phyloP scores from a whole-genome alignment of 2,888 invertebrate species.

The Parnassius apollo region DNA sequence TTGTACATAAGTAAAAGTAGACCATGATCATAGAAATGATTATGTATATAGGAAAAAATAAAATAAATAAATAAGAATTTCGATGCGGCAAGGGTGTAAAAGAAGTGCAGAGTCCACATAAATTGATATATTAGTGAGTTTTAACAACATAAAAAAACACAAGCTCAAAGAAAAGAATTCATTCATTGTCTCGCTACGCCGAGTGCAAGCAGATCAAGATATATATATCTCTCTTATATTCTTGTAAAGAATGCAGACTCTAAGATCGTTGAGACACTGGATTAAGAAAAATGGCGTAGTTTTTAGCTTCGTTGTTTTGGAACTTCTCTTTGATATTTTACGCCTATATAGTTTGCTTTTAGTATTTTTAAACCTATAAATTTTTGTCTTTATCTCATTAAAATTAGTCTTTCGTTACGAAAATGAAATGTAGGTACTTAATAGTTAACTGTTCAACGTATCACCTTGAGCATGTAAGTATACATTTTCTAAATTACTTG shows the following conservation, averaged over 20 bases:
- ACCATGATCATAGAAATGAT: too few species aligned
- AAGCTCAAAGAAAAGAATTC: conserved; percentile 8
- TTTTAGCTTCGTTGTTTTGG: neutral
- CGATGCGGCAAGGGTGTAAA: neutral
- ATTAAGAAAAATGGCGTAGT: conserved; percentile 1
- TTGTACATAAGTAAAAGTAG: too few species aligned
- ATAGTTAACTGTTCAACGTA: too few species aligned
- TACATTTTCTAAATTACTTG: too few species aligned
- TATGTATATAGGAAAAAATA: too few species aligned
- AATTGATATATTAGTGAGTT: neutral
- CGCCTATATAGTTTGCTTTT: too few species aligned
- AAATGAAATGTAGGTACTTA: too few species aligned
- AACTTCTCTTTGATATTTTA: too few species aligned
- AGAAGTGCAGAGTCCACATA: neutral
- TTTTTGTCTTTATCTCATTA: too few species aligned
- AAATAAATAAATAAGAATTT: neutral
- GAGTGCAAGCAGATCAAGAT: conserved; percentile 4
- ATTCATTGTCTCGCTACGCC: conserved; percentile 11
- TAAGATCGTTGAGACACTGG: conserved; percentile 2
- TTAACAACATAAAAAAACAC: conserved; percentile 7
- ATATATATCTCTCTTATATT: conserved; percentile 8
- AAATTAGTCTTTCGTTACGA: too few species aligned
- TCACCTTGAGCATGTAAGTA: too few species aligned
- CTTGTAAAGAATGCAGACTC: conserved; percentile 5
- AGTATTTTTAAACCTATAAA: too few species aligned